A percentile compares a stretch with the other conserved stretches of the same genome.
Evolutionary conservation across 1,140 invertebrate species (phyloP).

Genomic region (Neodiprion fabricii): DNA sequence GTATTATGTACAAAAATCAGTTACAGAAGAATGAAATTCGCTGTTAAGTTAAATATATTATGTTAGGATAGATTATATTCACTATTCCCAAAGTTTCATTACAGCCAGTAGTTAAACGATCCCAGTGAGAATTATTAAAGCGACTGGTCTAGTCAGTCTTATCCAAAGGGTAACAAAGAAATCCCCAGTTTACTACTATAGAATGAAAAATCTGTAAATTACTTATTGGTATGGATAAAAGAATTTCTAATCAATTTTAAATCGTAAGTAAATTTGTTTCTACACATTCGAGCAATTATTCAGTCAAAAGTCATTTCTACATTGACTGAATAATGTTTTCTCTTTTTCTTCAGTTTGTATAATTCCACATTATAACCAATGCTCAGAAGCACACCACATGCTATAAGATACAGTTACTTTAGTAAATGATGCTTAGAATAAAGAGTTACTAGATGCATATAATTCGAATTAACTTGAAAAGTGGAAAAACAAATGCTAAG

Average conservation of each 20-base stretch:
- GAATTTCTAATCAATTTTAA: too few species aligned
- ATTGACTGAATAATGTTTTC: too few species aligned
- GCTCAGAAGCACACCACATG: neutral
- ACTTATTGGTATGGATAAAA: too few species aligned
- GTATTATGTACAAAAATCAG: too few species aligned
- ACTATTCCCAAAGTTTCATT: conserved; percentile 2
- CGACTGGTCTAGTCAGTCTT: neutral
- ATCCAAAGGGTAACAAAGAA: neutral
- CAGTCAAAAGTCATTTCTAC: too few species aligned
- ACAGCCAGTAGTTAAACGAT: conserved; percentile 3
- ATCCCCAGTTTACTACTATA: too few species aligned
- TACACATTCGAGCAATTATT: too few species aligned
- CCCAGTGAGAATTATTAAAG: neutral
- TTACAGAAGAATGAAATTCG: neutral
- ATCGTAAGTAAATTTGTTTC: too few species aligned
- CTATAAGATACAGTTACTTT: neutral
- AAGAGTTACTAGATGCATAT: neutral
- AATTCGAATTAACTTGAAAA: neutral
- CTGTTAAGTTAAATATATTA: neutral
- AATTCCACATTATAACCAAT: neutral
- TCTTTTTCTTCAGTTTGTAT: too few species aligned
- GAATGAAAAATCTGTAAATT: too few species aligned
- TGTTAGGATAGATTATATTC: neutral
- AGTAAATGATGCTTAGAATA: neutral
- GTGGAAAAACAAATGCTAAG: neutral